Base-by-base conservation (phyloP, 2,888 invertebrate genomes). In the Pollenia angustigena region DNA sequence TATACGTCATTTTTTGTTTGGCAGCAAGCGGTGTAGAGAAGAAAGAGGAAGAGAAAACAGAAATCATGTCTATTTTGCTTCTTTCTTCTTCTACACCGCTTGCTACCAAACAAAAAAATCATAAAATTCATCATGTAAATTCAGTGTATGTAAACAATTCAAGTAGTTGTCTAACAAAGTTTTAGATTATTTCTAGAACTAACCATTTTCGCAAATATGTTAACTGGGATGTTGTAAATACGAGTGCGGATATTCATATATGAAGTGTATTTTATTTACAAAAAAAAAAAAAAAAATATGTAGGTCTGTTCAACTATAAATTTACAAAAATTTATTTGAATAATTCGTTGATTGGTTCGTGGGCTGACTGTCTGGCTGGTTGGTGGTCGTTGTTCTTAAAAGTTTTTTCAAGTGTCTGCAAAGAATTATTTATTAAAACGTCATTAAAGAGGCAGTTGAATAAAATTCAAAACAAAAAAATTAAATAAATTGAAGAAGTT, bases 341-440 rank as follows among this genome's bases (percentile, higher is more conserved):
- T 32, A 32, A 66, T 81, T 74, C 66, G 64, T 74, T 81, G 64
- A 32, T 54, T 60, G 46, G 12, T 56, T 66, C 10, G 48, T 60
- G 58, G 46, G 16, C 18, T 40, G 58, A 8, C 23, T 62, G 23
- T 23, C 23, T 75, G 58, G n/a, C 44, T 48, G 60, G 44, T 52
- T 32, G 40, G n/a, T 62, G 42, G 62, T 62, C 52, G 62, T 54
- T 60, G 62, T 82, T 46, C 60, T 69, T 46, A 62, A 69, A 82
- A 76, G 52, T 72, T 81, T 50, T 76, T 75, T 23, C 52, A n/a
- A 75, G 64, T 52, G 75, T 75, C 60, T 75, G 18, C 54, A 62
- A 75, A 69, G 54, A 82, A 82, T 82, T 82, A 75, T 82, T 82
- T 60, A 68, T 75, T 82, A 60, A 82, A 62, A 75, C 69, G 69